phyloP scores from a whole-genome alignment of 1,140 invertebrate genomes.

The Sipha flava region DNA sequence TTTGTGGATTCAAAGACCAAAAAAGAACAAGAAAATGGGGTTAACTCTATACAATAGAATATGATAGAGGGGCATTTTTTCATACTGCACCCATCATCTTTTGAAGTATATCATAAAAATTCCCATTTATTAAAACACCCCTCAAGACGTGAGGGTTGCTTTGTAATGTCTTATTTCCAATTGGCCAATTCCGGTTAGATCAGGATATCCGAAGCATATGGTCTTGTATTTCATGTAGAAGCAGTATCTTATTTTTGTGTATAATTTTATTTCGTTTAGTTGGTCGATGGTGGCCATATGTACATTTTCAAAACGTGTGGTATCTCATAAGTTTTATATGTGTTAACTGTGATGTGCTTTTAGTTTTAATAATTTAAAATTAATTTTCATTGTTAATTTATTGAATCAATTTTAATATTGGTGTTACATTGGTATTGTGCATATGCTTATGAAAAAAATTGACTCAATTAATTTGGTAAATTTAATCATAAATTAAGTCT shows the following conservation, averaged over 20 bases:
- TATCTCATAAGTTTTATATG: background rate
- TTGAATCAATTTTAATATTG: background rate
- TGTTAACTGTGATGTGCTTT: background rate
- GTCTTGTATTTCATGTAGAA: background rate
- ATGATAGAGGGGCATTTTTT: slow-evolving; percentile 26
- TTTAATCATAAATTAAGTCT: background rate
- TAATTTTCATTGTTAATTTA: background rate
- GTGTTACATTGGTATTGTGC: background rate
- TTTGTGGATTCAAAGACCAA: background rate
- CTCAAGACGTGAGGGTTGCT: background rate
- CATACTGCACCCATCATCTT: slow-evolving; percentile 27
- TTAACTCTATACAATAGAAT: slow-evolving; percentile 21
- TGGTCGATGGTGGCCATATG: background rate
- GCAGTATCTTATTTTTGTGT: background rate
- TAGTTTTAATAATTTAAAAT: background rate
- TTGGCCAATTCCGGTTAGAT: slow-evolving; percentile 32
- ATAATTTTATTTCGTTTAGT: slow-evolving; percentile 21
- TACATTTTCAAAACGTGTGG: background rate
- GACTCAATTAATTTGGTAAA: background rate
- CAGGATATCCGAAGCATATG: slow-evolving; percentile 23
- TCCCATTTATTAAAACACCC: slow-evolving; percentile 9
- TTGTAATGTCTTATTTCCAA: slow-evolving; percentile 31
- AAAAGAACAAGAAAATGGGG: slow-evolving; percentile 25
- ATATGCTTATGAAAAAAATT: background rate
- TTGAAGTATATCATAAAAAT: slow-evolving; percentile 32